Evolutionary conservation across 2,888 invertebrate genomes (phyloP).

Genomic region (Drosophila incognita): DNA sequence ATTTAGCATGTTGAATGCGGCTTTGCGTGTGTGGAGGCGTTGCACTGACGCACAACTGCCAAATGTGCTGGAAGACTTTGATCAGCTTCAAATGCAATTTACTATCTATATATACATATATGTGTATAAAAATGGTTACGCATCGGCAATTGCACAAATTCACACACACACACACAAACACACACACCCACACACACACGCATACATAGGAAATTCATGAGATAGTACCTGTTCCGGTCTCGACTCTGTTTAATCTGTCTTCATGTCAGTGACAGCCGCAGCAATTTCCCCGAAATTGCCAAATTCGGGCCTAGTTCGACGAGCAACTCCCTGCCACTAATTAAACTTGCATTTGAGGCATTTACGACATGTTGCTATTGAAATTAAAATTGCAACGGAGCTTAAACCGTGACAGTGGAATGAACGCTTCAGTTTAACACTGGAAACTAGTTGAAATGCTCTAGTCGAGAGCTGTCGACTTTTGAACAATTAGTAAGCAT

Average conservation of each 20-base stretch:
- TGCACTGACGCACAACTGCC: slow-evolving; percentile 54
- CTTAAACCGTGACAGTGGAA: slow-evolving; percentile 35
- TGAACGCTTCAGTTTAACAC: background rate
- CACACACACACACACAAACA: background rate
- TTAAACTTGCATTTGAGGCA: slow-evolving; percentile 62
- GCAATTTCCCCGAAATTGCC: slow-evolving; percentile 41
- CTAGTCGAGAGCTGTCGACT: background rate
- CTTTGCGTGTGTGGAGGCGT: slow-evolving; percentile 8
- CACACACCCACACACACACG: background rate
- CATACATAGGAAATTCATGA: background rate
- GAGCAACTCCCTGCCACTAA: slow-evolving; percentile 56
- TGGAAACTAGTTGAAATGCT: background rate
- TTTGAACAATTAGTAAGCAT: too few relatives aligned
- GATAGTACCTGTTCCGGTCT: background rate
- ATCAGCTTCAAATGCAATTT: slow-evolving; percentile 51
- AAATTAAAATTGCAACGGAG: slow-evolving; percentile 10
- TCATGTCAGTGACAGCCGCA: slow-evolving; percentile 51
- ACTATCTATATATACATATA: slow-evolving; percentile 31
- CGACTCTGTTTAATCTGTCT: slow-evolving; percentile 49
- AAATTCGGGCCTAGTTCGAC: slow-evolving; percentile 45
- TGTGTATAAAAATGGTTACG: slow-evolving; percentile 41
- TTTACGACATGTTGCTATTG: slow-evolving; percentile 23
- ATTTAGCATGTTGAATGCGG: slow-evolving; percentile 40
- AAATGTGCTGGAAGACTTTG: slow-evolving; percentile 59
- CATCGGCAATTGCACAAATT: slow-evolving; percentile 23